Percentiles rank a stretch among this genome's conserved stretches.
These are phyloP conservation scores for Prosapia bicincta DNA, from an alignment of 2,888 invertebrate genomes.

Conservation along the genomic window DNA sequence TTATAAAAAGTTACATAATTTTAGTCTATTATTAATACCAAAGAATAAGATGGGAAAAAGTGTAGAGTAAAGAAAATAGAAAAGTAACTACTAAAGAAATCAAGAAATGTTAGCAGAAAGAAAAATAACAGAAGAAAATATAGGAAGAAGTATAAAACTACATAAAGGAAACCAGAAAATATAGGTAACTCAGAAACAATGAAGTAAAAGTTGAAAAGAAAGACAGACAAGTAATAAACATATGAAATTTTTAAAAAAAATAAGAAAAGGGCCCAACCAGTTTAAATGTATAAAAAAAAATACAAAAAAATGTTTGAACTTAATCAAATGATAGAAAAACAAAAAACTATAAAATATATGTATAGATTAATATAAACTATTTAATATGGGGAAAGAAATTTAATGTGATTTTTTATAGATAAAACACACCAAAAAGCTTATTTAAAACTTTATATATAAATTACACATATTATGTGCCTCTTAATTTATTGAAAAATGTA, in stretches of 20 bases:
- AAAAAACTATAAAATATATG: too few relatives aligned
- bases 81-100: not conserved
- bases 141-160: not conserved
- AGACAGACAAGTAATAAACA: conserved; percentile 6
- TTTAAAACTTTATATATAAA: too few relatives aligned
- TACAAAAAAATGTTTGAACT: not conserved
- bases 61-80: not conserved
- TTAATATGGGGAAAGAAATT: too few relatives aligned
- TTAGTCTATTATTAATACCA: not conserved
- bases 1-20: not conserved
- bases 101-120: not conserved
- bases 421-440: too few relatives aligned
- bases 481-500: too few relatives aligned
- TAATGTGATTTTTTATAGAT: too few relatives aligned
- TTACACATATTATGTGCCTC: too few relatives aligned
- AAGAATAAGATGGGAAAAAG: not conserved
- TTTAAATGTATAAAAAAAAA: conserved; percentile 6
- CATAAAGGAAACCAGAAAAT: not conserved
- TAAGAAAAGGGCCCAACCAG: not conserved
- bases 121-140: not conserved
- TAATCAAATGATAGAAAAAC: conserved; percentile 9
- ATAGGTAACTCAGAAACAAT: not conserved
- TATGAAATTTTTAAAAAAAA: conserved; percentile 11
- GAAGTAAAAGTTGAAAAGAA: not conserved
- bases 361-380: too few relatives aligned